These are phyloP conservation scores for Cerastis rubricosa DNA, from an alignment of 2,888 invertebrate species.

Conservation along the genomic window DNA sequence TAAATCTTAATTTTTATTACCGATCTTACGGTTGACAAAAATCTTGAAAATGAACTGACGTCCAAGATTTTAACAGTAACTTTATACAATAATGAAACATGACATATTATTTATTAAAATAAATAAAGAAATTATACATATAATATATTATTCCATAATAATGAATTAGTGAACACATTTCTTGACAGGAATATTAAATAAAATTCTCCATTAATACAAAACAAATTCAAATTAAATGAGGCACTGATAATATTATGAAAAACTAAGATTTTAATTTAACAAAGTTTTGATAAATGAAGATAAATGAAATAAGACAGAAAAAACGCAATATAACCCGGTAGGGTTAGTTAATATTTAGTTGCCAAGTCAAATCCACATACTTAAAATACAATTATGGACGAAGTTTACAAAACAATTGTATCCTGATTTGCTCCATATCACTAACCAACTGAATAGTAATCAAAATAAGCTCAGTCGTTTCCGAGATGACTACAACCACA, in stretches of 20 bases:
- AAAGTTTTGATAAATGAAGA: not conserved
- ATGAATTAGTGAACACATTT: not conserved
- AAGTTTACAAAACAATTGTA: constrained; percentile 1
- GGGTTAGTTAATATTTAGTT: not conserved
- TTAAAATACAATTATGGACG: not conserved
- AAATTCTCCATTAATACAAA: not conserved
- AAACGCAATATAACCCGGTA: not conserved
- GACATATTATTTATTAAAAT: no score
- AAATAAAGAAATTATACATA: no score
- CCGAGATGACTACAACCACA: constrained; percentile 25
- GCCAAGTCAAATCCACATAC: not conserved
- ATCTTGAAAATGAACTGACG: not conserved
- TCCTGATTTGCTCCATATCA: not conserved
- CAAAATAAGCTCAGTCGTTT: constrained; percentile 3
- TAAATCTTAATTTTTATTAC: not conserved
- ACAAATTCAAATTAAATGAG: not conserved
- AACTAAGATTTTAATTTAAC: not conserved
- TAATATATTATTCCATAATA: no score
- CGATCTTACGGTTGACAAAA: not conserved
- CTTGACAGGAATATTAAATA: not conserved
- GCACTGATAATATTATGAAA: not conserved
- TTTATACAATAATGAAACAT: not conserved
- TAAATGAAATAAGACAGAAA: not conserved
- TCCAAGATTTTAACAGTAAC: not conserved
- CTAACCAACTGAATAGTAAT: constrained; percentile 11